Evolutionary conservation across 2,113 vertebrate genomes (phyloP).

Genomic region (Sula dactylatra): DNA sequence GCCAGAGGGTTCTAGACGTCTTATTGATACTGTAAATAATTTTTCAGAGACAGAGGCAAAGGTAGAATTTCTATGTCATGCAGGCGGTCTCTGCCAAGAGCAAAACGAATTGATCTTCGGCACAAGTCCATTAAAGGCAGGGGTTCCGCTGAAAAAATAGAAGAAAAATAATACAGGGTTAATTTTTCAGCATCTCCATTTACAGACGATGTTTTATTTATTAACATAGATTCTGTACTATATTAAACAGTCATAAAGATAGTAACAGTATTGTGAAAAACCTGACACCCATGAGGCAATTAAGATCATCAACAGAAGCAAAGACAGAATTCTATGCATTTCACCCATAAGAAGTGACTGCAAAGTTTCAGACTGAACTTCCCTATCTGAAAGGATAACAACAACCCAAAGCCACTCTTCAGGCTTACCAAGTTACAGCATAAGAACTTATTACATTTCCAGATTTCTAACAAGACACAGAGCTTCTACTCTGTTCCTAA

Average conservation of each 20-base stretch:
- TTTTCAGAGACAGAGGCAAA: conserved; percentile 93
- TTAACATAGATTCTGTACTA: not conserved
- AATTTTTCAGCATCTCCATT: not conserved
- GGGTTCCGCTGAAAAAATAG: conserved; percentile 85
- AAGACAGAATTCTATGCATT: not conserved
- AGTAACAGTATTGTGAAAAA: not conserved
- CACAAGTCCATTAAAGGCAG: conserved; percentile 96
- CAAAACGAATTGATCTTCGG: conserved; percentile 89
- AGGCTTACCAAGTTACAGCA: not conserved
- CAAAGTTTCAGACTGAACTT: not conserved
- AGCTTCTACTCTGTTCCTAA: not conserved
- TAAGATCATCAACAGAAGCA: not conserved
- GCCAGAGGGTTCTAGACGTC: conserved; percentile 43
- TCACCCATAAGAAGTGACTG: not conserved
- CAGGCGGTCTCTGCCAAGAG: conserved; percentile 91
- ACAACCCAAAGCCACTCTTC: not conserved
- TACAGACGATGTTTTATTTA: not conserved
- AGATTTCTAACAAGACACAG: not conserved
- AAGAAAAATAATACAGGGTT: not conserved
- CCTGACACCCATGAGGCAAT: not conserved
- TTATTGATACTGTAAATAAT: conserved; percentile 99
- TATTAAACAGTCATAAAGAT: not conserved
- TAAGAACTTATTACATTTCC: not conserved
- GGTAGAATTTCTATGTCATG: conserved; percentile 90
- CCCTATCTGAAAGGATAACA: not conserved